Evolutionary conservation across 2,797 vertebrate genomes (phyloP), one percentile per base, ranked within the genome.

Genomic region (Halcyon chelicuti): DNA sequence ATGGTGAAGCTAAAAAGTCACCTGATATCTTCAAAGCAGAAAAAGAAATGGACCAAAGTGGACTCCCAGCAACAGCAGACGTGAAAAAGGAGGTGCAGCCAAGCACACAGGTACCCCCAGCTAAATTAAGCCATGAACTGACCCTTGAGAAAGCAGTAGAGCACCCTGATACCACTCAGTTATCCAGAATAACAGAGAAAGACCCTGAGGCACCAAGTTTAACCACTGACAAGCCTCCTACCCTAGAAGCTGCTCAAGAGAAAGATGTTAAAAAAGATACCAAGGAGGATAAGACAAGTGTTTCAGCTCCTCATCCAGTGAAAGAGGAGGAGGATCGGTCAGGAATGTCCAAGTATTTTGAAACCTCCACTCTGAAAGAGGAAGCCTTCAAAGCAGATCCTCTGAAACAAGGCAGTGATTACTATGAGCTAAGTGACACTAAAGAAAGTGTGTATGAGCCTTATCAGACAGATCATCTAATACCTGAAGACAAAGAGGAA

Each of bases 261-360:
- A 97, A 97, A 89, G 66, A 67, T 86, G 29, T 80, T 86, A 97
- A 86, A 88, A 97, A 92, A 90, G 96, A 90, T 61, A 31, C 19
- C 65, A 93, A 92, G 60, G 51, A 86, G 26, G 95, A 90, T 55
- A 95, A 55, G 57, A 49, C 44, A 60, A 87, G 62, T 54, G 55
- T 86, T 80, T 49, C 88, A 40, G 39, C 78, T 71, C 93, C 96
- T 54, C 54, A 72, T 33, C 93, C 93, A 75, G 60, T 97, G 81
- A 93, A 96, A 22, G 93, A 98, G 35, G 98, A 98, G 87, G 98
- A 98, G 90, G 99, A 99, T 97, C 98, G 98, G 89, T 99, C 99
- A 31, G 99, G 99, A 91, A 99, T 99, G 99, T 99, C 99, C 0
- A 99, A 99, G 67, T 99, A 99, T 98, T 99, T 99, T 98, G 99